Base-by-base conservation (phyloP, 2,888 invertebrate species). In the Orchestes rusci region DNA sequence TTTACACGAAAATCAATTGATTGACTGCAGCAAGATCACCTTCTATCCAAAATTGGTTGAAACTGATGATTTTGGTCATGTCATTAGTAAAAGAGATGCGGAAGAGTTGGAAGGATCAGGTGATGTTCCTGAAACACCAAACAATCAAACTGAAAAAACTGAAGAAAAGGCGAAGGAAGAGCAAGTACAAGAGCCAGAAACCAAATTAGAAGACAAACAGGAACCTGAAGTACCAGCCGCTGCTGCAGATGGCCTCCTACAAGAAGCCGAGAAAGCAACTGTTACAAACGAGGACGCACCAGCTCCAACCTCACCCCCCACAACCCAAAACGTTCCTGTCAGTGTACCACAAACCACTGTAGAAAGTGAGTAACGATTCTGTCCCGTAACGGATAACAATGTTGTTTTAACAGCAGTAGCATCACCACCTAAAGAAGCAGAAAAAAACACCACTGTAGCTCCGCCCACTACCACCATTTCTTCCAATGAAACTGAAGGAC, bases 71-170 rank as follows among this genome's bases (percentile, higher is more conserved):
- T 15, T 40, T 23, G 31, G 16, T 16, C 47, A 53, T 18, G 32
- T 32, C 8, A 29, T 40, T 16, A 36, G 13, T 3, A 56, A 48
- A 47, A 48, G 56, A 16, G 52, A 55, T 1, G 53, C 29, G 4
- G 41, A 43, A 5, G 52, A 51, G 8, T n/a, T 53, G 3, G 52
- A 53, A 40, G 56, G 52, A 28, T 52, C 52, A 5, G 55, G 54
- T 42, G 45, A 45, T 35, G 53, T 13, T 13, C 12, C 3, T 15
- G 48, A 52, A 47, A 51, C 40, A 29, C 12, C n/a, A 37, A 29
- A 35, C 5, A 35, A 4, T 13, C 16, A 27, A 2, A 27, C 27
- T 27, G 10, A n/a, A 27, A 27, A n/a, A 16, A 10, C 10, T 3
- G 32, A 32, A 7, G 32, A 32, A 32, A 4, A 13, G n/a, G n/a